Evolutionary conservation across 2,797 vertebrate genomes (phyloP).

Genomic region (Molossus molossus): DNA sequence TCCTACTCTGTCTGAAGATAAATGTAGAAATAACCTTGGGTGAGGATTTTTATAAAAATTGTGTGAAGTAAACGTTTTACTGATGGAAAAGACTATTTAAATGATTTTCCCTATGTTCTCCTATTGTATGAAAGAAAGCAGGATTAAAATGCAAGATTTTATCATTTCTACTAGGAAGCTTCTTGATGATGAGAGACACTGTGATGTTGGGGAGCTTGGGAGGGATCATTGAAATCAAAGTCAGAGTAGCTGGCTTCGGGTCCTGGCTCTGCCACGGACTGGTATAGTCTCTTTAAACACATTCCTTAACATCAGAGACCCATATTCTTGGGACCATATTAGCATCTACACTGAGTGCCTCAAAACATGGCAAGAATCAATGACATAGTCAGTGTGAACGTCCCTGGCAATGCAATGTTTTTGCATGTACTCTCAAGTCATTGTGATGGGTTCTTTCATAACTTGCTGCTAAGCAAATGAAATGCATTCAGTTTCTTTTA

Average conservation of each 20-base stretch:
- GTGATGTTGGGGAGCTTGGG: not conserved
- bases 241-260: not conserved
- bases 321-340: not conserved
- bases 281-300: not conserved
- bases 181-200: not conserved
- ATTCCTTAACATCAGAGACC: not conserved
- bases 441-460: slow-evolving; percentile 76
- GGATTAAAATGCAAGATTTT: not conserved
- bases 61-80: not conserved
- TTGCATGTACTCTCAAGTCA: slow-evolving; percentile 54
- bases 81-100: not conserved
- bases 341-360: not conserved
- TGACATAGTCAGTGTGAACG: not conserved
- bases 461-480: slow-evolving; percentile 80
- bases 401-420: slow-evolving; percentile 39
- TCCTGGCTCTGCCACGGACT: not conserved
- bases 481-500: slow-evolving; percentile 72
- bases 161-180: not conserved
- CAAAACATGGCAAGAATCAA: not conserved
- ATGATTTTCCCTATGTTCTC: not conserved
- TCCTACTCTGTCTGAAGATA: too few relatives aligned
- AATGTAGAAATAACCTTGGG: too few relatives aligned
- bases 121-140: not conserved
- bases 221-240: not conserved
- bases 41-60: not conserved